These are phyloP conservation scores for Engystomops pustulosus DNA, from an alignment of 2,113 vertebrate species.

Conservation along the genomic window DNA sequence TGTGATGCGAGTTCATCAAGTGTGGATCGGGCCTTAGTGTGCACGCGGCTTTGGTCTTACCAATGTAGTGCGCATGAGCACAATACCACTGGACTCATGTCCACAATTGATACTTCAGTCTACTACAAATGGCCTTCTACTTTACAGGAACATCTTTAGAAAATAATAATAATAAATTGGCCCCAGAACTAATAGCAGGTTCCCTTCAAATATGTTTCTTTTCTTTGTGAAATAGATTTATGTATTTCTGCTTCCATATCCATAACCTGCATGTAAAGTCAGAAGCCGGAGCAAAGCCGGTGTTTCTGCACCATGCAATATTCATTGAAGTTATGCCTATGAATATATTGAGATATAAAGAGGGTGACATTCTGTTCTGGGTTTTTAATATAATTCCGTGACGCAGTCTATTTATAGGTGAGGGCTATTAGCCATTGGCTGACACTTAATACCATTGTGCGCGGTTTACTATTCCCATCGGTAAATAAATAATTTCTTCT, in stretches of 20 bases:
- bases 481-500: conserved; percentile 40
- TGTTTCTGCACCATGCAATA: not conserved
- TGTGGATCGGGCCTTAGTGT: too few relatives aligned
- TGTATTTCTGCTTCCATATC: not conserved
- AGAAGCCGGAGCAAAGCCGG: not conserved
- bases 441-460: conserved; percentile 1
- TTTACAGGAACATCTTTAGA: too few relatives aligned
- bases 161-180: too few relatives aligned
- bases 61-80: too few relatives aligned
- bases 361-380: conserved; percentile 7
- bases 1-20: too few relatives aligned
- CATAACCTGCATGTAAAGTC: not conserved
- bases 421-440: not conserved
- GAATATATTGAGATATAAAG: conserved; percentile 3
- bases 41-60: too few relatives aligned
- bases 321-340: conserved; percentile 2
- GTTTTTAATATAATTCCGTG: conserved; percentile 21
- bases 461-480: conserved; percentile 6
- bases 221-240: not conserved
- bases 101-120: too few relatives aligned
- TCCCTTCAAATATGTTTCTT: not conserved
- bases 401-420: conserved; percentile 20
- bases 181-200: too few relatives aligned
- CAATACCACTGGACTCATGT: too few relatives aligned
- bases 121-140: too few relatives aligned